phyloP scores from a whole-genome alignment of 1,140 invertebrate genomes.

The Ctenoplectra terminalis region DNA sequence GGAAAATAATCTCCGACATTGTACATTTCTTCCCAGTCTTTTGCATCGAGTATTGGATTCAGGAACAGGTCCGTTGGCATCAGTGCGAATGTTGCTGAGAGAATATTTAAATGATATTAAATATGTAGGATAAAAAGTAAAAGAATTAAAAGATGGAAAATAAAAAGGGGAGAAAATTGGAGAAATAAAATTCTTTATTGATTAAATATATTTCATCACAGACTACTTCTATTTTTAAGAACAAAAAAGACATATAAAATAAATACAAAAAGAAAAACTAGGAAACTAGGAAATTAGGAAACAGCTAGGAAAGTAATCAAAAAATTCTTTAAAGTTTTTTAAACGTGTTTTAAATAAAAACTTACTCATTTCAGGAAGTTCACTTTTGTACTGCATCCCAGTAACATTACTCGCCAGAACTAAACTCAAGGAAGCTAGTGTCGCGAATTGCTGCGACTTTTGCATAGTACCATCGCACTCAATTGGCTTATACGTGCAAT shows the following conservation, averaged over 20 bases:
- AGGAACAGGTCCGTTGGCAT: background rate
- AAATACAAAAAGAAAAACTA: background rate
- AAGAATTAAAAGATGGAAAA: too few species aligned
- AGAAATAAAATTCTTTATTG: background rate
- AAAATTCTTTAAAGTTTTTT: too few species aligned
- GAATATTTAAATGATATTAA: too few species aligned
- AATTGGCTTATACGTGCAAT: constrained; percentile 54
- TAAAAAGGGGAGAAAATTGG: too few species aligned
- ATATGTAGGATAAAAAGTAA: too few species aligned
- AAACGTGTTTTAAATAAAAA: background rate
- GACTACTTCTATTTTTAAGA: background rate
- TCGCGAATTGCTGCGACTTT: constrained; percentile 53
- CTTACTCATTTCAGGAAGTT: constrained; percentile 40
- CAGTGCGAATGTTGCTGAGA: background rate
- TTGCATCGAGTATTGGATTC: constrained; percentile 40
- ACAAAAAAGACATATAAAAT: background rate
- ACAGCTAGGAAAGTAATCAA: too few species aligned
- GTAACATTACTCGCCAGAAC: constrained; percentile 71
- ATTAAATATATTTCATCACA: too few species aligned
- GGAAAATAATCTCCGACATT: constrained; percentile 59
- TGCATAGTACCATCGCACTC: constrained; percentile 57
- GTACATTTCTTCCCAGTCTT: constrained; percentile 64
- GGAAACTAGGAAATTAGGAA: too few species aligned
- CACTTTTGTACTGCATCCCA: constrained; percentile 14
- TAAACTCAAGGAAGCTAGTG: constrained; percentile 73